These are phyloP conservation scores for Platyrinchus mystaceus DNA, from an alignment of 2,797 vertebrate species.

Conservation along the genomic window DNA sequence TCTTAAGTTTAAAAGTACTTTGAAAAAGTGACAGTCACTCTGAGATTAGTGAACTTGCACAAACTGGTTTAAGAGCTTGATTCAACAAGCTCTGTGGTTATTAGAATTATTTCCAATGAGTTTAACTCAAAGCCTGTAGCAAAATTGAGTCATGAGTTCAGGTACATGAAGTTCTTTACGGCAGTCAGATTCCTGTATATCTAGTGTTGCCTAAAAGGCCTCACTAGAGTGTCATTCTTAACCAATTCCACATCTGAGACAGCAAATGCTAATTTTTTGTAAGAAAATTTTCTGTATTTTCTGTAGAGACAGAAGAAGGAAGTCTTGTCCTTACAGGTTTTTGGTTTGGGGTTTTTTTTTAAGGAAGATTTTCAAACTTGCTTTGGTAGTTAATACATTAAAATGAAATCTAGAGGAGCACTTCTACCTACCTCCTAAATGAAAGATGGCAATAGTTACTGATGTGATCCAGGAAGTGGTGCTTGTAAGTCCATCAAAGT, in stretches of 20 bases:
- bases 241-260: neutral
- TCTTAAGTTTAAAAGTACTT: neutral
- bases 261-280: neutral
- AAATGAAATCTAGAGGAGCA: neutral
- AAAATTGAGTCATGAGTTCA: neutral
- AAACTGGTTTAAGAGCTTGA: neutral
- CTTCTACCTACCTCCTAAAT: conserved; percentile 75
- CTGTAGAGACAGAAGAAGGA: neutral
- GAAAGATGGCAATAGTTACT: conserved; percentile 76
- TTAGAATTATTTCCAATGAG: neutral
- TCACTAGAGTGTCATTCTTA: neutral
- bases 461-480: conserved; percentile 83
- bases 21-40: neutral
- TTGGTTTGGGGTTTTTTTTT: neutral
- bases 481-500: conserved; percentile 76
- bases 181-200: neutral
- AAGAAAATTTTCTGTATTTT: neutral
- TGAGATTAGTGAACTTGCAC: neutral
- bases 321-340: neutral
- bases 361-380: neutral
- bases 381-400: neutral
- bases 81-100: neutral
- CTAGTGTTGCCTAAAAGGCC: no score
- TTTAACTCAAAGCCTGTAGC: neutral
- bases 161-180: neutral